Evolutionary conservation across 2,888 invertebrate species (phyloP), one percentile per base, ranked within the genome.

Genomic region (Harpalus rubripes): DNA sequence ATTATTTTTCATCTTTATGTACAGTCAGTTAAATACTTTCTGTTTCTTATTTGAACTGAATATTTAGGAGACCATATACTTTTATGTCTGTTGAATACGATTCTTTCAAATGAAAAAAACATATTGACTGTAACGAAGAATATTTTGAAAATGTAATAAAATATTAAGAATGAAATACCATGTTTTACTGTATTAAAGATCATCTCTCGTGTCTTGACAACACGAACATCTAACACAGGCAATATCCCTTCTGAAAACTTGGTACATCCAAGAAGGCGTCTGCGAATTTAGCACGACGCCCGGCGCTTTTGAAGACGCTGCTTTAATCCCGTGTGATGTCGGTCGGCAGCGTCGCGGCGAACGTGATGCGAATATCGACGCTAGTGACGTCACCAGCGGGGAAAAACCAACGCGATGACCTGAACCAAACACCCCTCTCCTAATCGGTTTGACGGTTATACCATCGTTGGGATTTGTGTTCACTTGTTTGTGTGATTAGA

Each of bases 261-360:
- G 68, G n/a, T 12, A 72, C 15, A 72, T 72, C 68, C 41, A 15
- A 39, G 85, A 6, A 32, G 44, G 41, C 16, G 72, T 74, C 44
- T 74, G 8, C 72, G 86, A 87, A 87, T 87, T 87, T 87, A 87
- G 87, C 86, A 44, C 83, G 86, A 85, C 87, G 87, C 86, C 16
- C 61, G 86, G 85, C 87, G 86, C 87, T 87, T 87, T 87, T 86
- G 87, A 87, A 87, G 87, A 87, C 87, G 86, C 86, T 86, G 87
- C 87, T 87, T 87, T 87, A 87, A 87, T 87, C 87, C 86, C 81
- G 85, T 74, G 74, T 61, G 83, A 83, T 83, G 83, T 58, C 83
- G 74, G 59, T 74, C 65, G 83, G 74, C 74, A 59, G 74, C 39
- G 59, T 12, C 56, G 59, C 44, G 61, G 22, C 16, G 32, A 8